Base-by-base conservation (phyloP, 2,888 invertebrate genomes). In the Watsonalla cultraria region DNA sequence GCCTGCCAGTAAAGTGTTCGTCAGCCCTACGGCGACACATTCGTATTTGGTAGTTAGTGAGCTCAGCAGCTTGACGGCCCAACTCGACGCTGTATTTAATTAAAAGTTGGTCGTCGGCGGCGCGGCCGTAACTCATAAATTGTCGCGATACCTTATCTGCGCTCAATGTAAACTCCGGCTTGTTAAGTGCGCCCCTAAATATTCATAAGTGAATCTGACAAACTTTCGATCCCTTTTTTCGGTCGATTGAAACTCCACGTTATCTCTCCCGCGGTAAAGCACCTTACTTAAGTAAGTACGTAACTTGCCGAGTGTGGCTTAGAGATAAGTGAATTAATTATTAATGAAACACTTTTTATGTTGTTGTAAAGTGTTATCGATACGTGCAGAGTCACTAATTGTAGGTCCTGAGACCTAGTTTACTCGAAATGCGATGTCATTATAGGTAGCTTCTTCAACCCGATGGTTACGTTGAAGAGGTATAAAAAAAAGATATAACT, bases 201-300 rank as follows among this genome's bases (percentile, higher is more conserved):
- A 60, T 58, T 60, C 58, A 54, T 57, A 55, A 59, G 54, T 53
- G 55, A 55, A 51, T 53, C 47, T 47, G n/a, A 15, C 50, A 47
- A 54, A 58, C 54, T 55, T 58, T 55, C 48, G 47, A 55, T 49
- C 53, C 56, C 53, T 53, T 59, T 54, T 58, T 54, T 51, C 58
- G 56, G 52, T 56, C 51, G 48, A 60, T 62, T 58, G 60, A 56
- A 58, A 58, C 51, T 52, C 45, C 5, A 34, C 14, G 53, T 51
- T 54, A 47, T 54, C 54, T 49, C 0, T n/a, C 34, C 15, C 48
- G 45, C 37, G 51, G 57, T 52, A 51, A 47, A 51, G 47, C 24
- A 24, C 24, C 24, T 24, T 24, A 24, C 24, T 24, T 24, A 24
- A 24, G 24, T 24, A 52, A 55, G 51, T 54, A 48, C 52, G n/a